These are phyloP conservation scores for Biston stratarius DNA, from an alignment of 2,888 invertebrate genomes.

Conservation along the genomic window DNA sequence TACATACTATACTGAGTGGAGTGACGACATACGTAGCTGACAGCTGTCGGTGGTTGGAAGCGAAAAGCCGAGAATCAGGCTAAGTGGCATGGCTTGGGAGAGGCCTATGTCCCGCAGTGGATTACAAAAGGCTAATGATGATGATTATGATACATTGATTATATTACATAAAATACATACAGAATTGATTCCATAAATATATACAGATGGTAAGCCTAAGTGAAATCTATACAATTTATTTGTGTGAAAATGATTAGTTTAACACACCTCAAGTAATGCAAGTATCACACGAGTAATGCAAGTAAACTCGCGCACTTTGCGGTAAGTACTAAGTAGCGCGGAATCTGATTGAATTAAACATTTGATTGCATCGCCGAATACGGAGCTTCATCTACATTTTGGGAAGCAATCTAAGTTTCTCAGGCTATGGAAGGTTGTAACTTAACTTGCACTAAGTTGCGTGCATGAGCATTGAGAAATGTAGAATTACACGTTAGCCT, in stretches of 20 bases:
- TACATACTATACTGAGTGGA: no score
- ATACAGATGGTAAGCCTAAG: no score
- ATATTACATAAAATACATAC: no score
- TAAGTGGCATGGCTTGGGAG: no score
- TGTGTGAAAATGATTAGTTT: neutral
- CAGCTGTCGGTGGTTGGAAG: no score
- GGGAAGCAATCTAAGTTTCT: conserved; percentile 44
- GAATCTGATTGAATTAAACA: conserved; percentile 44
- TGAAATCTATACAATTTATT: neutral
- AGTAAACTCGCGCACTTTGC: conserved; percentile 13
- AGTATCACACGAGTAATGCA: conserved; percentile 9
- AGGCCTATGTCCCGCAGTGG: no score
- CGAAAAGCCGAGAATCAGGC: no score
- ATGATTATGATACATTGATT: no score
- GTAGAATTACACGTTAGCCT: neutral
- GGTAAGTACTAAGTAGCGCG: conserved; percentile 33
- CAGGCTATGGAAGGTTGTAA: conserved; percentile 35
- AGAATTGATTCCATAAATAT: no score
- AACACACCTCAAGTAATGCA: neutral
- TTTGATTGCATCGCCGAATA: conserved; percentile 35
- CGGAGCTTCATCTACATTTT: conserved; percentile 22
- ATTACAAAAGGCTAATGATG: no score
- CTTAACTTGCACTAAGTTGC: conserved; percentile 31
- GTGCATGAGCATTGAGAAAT: neutral
- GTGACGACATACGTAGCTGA: no score